Conservation (phyloP, 2,797 vertebrate genomes). For the Enteromius fasciolatus region DNA sequence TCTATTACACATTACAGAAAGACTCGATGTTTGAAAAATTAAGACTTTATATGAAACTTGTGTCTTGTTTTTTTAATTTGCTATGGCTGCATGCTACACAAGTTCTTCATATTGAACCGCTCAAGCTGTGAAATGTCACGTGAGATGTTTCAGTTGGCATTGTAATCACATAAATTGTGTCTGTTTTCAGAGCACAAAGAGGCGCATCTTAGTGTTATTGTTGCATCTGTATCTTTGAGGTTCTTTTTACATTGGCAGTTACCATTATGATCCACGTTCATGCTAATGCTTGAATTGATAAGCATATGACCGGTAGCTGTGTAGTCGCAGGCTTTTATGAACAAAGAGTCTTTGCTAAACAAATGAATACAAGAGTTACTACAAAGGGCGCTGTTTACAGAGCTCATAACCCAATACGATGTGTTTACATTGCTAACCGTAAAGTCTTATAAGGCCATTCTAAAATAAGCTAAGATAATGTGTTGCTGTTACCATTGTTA, state of each 20-base stretch:
- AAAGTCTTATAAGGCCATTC: slow-evolving; percentile 23
- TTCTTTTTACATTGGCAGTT: background rate
- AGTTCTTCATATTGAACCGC: background rate
- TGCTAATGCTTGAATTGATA: background rate
- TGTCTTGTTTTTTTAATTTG: background rate
- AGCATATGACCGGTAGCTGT: slow-evolving; percentile 10
- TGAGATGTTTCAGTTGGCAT: background rate
- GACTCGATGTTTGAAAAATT: background rate
- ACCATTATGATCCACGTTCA: background rate
- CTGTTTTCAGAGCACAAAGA: background rate
- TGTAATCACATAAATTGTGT: background rate
- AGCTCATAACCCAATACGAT: slow-evolving; percentile 36
- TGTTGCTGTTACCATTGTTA: slow-evolving; percentile 37
- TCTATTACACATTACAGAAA: background rate
- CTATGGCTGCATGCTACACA: background rate
- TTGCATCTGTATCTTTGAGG: background rate
- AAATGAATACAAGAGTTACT: slow-evolving; percentile 29
- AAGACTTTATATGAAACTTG: background rate
- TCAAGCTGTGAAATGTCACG: background rate
- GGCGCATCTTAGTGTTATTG: background rate
- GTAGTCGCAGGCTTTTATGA: slow-evolving; percentile 23
- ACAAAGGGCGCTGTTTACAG: slow-evolving; percentile 20
- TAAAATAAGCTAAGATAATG: slow-evolving; percentile 34
- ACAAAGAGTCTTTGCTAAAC: slow-evolving; percentile 35
- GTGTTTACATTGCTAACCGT: slow-evolving; percentile 36